These are phyloP conservation scores for Bovichtus diacanthus DNA, from an alignment of 2,797 vertebrate genomes.

Conservation along the genomic window DNA sequence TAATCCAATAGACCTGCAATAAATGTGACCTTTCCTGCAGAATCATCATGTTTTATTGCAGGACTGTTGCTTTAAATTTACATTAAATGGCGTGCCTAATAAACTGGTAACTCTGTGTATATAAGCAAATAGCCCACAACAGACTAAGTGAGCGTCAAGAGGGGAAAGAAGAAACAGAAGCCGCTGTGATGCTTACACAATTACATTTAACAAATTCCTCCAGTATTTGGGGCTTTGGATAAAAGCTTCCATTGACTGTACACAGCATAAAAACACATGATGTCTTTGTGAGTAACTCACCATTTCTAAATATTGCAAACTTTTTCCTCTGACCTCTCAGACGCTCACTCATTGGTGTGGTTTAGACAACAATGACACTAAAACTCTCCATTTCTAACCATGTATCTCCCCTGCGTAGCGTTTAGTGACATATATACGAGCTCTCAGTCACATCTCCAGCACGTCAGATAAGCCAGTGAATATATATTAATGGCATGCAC, in stretches of 20 bases:
- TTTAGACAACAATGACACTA: conserved; percentile 35
- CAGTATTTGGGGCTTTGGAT: not conserved
- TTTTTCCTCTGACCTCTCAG: conserved; percentile 33
- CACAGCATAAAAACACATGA: not conserved
- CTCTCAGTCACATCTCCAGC: conserved; percentile 25
- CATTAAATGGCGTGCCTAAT: not conserved
- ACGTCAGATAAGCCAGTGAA: conserved; percentile 7
- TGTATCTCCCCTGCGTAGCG: conserved; percentile 1
- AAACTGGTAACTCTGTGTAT: not conserved
- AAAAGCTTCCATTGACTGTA: not conserved
- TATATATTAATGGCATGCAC: conserved; percentile 42
- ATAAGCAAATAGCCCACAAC: not conserved
- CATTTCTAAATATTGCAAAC: not conserved
- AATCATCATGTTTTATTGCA: not conserved
- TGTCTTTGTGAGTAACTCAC: not conserved
- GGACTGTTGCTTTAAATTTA: conserved; percentile 3
- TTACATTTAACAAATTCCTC: not conserved
- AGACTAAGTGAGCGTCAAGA: conserved; percentile 43
- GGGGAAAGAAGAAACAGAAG: conserved; percentile 7
- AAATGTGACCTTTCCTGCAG: conserved; percentile 3
- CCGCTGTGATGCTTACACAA: not conserved
- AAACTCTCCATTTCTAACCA: conserved; percentile 58
- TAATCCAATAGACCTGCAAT: conserved; percentile 22
- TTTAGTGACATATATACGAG: conserved; percentile 6
- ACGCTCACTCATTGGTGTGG: conserved; percentile 20